Evolutionary conservation across 2,888 invertebrate genomes (phyloP).

Genomic region (Macropis europaea): DNA sequence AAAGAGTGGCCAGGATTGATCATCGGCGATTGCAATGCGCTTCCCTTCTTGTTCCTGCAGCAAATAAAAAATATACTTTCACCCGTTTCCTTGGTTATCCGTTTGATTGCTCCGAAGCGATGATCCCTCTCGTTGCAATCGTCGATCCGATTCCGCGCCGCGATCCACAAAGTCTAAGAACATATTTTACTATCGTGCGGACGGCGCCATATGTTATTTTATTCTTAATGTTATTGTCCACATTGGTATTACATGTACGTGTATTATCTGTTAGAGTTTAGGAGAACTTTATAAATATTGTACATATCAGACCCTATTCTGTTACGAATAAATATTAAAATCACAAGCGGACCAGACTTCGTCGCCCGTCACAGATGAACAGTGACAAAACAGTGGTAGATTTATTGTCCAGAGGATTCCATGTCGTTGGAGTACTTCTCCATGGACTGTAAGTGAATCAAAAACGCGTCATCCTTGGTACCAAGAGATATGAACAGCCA

Average conservation of each 20-base stretch:
- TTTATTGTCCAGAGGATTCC: conserved; percentile 20
- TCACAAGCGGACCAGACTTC: not conserved
- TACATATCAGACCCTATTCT: conserved; percentile 78
- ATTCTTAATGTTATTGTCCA: conserved; percentile 58
- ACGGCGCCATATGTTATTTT: conserved; percentile 53
- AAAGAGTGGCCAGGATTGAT: conserved; percentile 22
- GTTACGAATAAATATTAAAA: conserved; percentile 74
- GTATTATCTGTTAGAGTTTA: conserved; percentile 67
- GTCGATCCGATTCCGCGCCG: conserved; percentile 11
- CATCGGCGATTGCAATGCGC: conserved; percentile 24
- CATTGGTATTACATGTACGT: conserved; percentile 60
- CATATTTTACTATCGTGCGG: conserved; percentile 54
- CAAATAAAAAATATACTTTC: not conserved
- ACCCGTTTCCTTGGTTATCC: not conserved
- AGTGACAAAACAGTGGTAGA: too few species aligned
- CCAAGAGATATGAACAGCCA: conserved; percentile 74
- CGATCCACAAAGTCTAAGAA: conserved; percentile 30
- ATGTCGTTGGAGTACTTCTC: conserved; percentile 63
- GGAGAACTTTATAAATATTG: conserved; percentile 75
- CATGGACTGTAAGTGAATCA: conserved; percentile 70
- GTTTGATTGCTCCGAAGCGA: not conserved
- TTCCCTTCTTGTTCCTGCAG: not conserved
- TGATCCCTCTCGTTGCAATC: not conserved
- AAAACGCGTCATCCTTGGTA: conserved; percentile 71
- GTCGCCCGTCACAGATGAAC: too few species aligned